These are phyloP conservation scores for Lycocerus yunnanus DNA, from an alignment of 2,888 invertebrate species.

Conservation along the genomic window DNA sequence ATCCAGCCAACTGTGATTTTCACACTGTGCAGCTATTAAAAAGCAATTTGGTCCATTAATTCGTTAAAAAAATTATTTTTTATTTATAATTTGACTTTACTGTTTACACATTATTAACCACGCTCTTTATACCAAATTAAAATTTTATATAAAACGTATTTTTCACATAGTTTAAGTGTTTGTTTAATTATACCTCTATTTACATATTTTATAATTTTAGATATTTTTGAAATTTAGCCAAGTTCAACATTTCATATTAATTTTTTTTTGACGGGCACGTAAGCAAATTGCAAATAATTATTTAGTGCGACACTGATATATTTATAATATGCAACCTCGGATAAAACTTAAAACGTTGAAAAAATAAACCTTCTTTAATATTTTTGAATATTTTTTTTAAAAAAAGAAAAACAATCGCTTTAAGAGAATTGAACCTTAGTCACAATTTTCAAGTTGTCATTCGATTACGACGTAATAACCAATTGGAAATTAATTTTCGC, in stretches of 20 bases:
- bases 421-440: neutral
- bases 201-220: constrained; percentile 26
- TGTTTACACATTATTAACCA: neutral
- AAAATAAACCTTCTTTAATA: neutral
- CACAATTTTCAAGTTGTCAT: neutral
- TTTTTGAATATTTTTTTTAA: neutral
- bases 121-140: neutral
- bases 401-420: neutral
- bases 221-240: constrained; percentile 28
- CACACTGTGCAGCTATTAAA: neutral
- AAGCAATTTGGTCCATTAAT: neutral
- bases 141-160: neutral
- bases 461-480: neutral
- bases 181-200: neutral
- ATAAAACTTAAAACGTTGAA: neutral
- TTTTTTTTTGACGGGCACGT: constrained; percentile 9
- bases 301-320: constrained; percentile 10
- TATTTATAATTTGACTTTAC: neutral
- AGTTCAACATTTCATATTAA: constrained; percentile 24
- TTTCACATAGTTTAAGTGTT: neutral
- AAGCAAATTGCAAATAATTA: constrained; percentile 18
- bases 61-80: neutral
- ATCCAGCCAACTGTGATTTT: neutral
- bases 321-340: constrained; percentile 6
- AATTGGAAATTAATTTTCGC: constrained; percentile 11